Base-by-base conservation (phyloP, 2,888 invertebrate genomes). In the Neoaliturus tenellus region DNA sequence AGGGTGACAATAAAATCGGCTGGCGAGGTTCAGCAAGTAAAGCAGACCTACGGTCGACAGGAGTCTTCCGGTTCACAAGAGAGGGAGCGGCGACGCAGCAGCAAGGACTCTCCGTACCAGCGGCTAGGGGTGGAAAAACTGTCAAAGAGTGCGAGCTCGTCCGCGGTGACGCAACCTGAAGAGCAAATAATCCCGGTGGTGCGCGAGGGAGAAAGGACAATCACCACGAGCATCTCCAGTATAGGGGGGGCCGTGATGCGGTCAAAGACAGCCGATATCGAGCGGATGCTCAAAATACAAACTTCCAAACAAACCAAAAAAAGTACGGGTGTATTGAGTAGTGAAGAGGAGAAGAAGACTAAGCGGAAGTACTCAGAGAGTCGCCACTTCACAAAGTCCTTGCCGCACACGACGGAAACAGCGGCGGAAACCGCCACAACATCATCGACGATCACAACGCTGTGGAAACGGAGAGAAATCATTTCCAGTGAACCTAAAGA, bases 401-500 rank as follows among this genome's bases (percentile, higher is more conserved):
- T 93, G 86, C 93, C 93, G 10, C 92, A 92, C 86, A 91, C 92
- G 67, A 78, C 62, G 39, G 73, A 58, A 0, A 69, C 73, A 14
- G 78, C 84, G n/a, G 85, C 80, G 5, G 55, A 83, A 4, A 67
- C 85, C 6, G 31, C 85, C 35, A 55, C 83, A 23, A 80, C 84
- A 23, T 23, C 20, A 58, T 23, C 20, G 67, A 86, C 86, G 51
- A 88, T 35, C 86, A 87, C 35, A 83, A 88, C 93, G 81, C 93
- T 95, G 25, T 96, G 96, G 93, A 96, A 96, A 90, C 91, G 96
- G 85, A 93, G 95, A 85, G 96, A 96, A 90, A 91, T 96, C 83
- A 96, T 97, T 88, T 95, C 96, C 62, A 96, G 96, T 90, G 95
- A 95, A 85, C 94, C 91, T 0, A 91, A 91, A 86, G 89, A 90